These are phyloP conservation scores for Sandelia bainsii DNA, from an alignment of 2,797 vertebrate species.

Conservation along the genomic window DNA sequence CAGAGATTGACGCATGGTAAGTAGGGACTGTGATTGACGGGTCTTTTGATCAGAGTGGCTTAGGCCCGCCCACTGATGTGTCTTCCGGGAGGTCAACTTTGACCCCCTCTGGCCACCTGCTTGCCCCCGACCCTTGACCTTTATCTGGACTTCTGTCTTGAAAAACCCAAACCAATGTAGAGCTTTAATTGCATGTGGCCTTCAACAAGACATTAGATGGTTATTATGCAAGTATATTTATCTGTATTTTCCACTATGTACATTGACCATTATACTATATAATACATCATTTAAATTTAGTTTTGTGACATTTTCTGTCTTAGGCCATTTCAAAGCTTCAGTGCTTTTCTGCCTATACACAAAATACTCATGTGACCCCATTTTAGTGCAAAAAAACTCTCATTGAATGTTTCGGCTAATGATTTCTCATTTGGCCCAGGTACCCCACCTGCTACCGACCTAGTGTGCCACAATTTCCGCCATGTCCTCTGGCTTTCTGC, in stretches of 20 bases:
- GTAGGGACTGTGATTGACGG: slow-evolving; percentile 85
- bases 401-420: slow-evolving; percentile 15
- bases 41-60: slow-evolving; percentile 70
- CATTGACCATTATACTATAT: not conserved
- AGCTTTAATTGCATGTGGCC: slow-evolving; percentile 12
- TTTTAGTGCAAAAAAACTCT: slow-evolving; percentile 20
- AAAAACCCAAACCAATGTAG: slow-evolving; percentile 10
- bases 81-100: slow-evolving; percentile 76
- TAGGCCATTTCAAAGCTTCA: not conserved
- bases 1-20: slow-evolving; percentile 70
- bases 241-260: not conserved
- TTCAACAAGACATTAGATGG: not conserved
- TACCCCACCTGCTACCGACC: not conserved
- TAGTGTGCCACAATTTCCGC: slow-evolving; percentile 12
- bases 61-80: slow-evolving; percentile 71
- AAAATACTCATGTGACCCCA: not conserved
- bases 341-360: not conserved
- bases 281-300: not conserved
- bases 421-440: not conserved
- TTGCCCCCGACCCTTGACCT: slow-evolving; percentile 71
- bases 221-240: slow-evolving; percentile 4
- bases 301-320: not conserved
- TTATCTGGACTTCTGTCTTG: slow-evolving; percentile 52
- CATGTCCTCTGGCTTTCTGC: slow-evolving; percentile 37
- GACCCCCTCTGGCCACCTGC: slow-evolving; percentile 82